Base-by-base conservation (phyloP, 1,140 invertebrate species). In the Propsilocerus akamusi region DNA sequence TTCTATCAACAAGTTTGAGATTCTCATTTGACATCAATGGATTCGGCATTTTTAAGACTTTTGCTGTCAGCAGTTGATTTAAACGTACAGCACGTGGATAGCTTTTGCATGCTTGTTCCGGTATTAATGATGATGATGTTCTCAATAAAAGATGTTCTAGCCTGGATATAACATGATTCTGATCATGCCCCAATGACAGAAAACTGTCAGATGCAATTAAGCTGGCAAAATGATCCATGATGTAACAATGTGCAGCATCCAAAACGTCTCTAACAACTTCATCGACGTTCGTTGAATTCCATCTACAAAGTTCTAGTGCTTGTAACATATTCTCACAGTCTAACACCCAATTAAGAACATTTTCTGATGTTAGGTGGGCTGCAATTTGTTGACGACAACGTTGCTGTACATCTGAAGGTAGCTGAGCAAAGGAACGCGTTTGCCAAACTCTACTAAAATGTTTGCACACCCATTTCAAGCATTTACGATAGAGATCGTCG, bases 391-490 rank as follows among this genome's bases (percentile, higher is more conserved):
- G 82, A 57, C 83, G 77, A 57, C 83, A 86, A 60, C 86, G 86
- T 28, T 88, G 80, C 52, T 86, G 70, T 0, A 92, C 67, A 57
- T 90, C 84, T 25, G 80, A 72, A 0, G 86, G 84, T 41, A 92
- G 63, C 51, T 77, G 75, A 0, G 84, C 82, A 66, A 93, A 91
- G 17, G 81, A 74, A 57, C 88, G 83, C 0, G 82, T 87, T 0
- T 86, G 80, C 88, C 88, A 93, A 24, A 92, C 80, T 57, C 80
- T 73, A 7, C 82, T 72, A 60, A 90, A 90, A 65, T 92, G 74
- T 55, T 80, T 78, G 1, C 83, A 88, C 6, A 90, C 80, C 88
- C 87, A 92, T 51, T 77, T 72, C 14, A 91, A 63, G 59, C 83
- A 86, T 65, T 84, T 87, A 49, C 83, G 73, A 62, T 89, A 84